Base-by-base conservation (phyloP, 2,797 vertebrate species). In the Enteromius fasciolatus region DNA sequence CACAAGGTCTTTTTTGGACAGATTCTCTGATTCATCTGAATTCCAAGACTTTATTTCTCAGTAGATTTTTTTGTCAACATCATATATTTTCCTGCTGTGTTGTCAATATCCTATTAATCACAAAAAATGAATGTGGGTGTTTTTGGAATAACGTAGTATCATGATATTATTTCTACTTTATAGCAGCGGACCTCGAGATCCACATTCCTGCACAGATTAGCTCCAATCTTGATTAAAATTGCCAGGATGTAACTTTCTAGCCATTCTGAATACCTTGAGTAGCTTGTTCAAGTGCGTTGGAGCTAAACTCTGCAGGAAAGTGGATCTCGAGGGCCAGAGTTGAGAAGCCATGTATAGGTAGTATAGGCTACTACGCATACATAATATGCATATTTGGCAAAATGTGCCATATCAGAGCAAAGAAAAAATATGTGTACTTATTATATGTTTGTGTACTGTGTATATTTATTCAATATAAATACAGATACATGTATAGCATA, bases 61-160 rank as follows among this genome's bases (percentile, higher is more conserved):
- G 31, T 12, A 52, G 14, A 54, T 41, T 54, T 39, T n/a, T 20
- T 67, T 80, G 50, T 68, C 33, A 15, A 59, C 17, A 0, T 54
- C 20, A 68, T 52, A 15, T 41, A 20, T 28, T 54, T 46, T 7
- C 31, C 52, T 63, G 18, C 25, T 78, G 70, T 74, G 52, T 41
- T 63, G 17, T 79, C 54, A 64, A 54, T 25, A 67, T 50, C 36
- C 14, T 15, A 8, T 23, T 20, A 44, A 44, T 63, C 59, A 54
- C 80, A 50, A n/a, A 9, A 48, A 66, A 80, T 66, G 33, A 50
- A 20, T 78, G 54, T 83, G 64, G 28, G 33, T 20, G 31, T n/a
- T 61, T 73, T 66, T 69, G 14, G 46, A 52, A 11, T 39, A 41
- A 23, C 8, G 18, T 44, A 44, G 5, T 69, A 48, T 28, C 17